Percentiles rank a stretch among this genome's conserved stretches.
phyloP scores from a whole-genome alignment of 2,113 vertebrate genomes.

The Phycodurus eques region DNA sequence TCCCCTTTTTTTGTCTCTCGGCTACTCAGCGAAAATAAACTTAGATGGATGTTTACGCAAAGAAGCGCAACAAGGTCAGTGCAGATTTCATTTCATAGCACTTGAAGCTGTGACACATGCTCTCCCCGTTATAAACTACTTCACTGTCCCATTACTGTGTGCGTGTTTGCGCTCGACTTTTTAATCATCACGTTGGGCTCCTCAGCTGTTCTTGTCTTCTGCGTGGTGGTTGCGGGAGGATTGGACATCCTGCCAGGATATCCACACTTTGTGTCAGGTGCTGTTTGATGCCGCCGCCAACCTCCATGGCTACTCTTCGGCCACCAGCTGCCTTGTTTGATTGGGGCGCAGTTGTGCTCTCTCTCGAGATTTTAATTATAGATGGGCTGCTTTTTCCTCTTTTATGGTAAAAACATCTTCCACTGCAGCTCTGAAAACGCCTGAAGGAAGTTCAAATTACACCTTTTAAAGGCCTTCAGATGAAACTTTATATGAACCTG shows the following conservation, averaged over 20 bases:
- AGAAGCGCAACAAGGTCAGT: constrained; percentile 5
- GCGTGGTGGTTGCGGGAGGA: not conserved
- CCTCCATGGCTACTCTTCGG: constrained; percentile 27
- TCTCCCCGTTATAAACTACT: constrained; percentile 7
- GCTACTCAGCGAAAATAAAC: not conserved
- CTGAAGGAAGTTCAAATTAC: constrained; percentile 1
- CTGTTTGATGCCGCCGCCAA: constrained; percentile 28
- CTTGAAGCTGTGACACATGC: constrained; percentile 18
- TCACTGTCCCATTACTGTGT: constrained; percentile 12
- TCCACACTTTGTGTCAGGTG: constrained; percentile 53
- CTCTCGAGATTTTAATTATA: not conserved
- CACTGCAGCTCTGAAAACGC: not conserved
- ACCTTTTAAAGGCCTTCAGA: not conserved
- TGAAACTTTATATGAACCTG: not conserved
- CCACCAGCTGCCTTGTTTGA: constrained; percentile 27
- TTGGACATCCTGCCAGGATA: constrained; percentile 49
- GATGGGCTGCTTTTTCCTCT: not conserved
- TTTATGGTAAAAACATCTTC: not conserved
- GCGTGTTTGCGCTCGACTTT: constrained; percentile 18
- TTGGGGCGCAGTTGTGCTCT: constrained; percentile 3
- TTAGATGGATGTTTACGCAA: not conserved
- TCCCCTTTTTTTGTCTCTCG: constrained; percentile 34
- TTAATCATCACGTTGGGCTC: constrained; percentile 31
- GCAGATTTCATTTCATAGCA: constrained; percentile 6
- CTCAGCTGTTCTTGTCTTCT: constrained; percentile 45